Percentiles rank a stretch among this genome's conserved stretches.
Evolutionary conservation across 2,797 vertebrate species (phyloP).

Genomic region (Xenentodon cancila): DNA sequence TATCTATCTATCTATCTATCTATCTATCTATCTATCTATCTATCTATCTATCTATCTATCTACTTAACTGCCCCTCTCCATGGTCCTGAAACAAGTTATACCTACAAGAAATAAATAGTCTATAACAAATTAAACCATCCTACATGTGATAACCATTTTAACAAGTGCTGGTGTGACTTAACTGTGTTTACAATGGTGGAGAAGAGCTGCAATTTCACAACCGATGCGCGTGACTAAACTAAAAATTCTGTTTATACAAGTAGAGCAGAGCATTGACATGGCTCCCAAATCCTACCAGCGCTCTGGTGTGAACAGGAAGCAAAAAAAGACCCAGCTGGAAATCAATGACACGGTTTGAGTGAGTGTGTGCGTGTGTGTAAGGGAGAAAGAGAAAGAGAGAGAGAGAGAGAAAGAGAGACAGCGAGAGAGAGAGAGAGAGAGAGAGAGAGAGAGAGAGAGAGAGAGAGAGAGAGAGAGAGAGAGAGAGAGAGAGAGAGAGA

Average conservation of each 20-base stretch:
- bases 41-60: no score
- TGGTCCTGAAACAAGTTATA: conserved; percentile 24
- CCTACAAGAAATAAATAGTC: neutral
- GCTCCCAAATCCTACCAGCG: conserved; percentile 40
- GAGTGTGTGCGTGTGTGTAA: no score
- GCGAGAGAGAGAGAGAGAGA: conserved; percentile 21
- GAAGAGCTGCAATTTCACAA: conserved; percentile 27
- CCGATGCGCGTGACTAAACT: conserved; percentile 41
- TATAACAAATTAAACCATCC: no score
- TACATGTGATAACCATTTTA: no score
- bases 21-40: no score
- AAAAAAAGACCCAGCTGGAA: conserved; percentile 44
- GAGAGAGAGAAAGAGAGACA: conserved; percentile 43
- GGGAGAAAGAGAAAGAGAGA: conserved; percentile 22
- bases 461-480: conserved; percentile 29
- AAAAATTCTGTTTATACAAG: conserved; percentile 34
- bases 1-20: no score
- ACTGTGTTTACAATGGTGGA: conserved; percentile 30
- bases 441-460: conserved; percentile 35
- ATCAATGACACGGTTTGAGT: conserved; percentile 62
- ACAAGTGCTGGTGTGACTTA: conserved; percentile 2
- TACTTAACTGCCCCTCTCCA: conserved; percentile 34
- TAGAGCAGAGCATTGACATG: conserved; percentile 41
- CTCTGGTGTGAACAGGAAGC: conserved; percentile 40
- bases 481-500: conserved; percentile 36